Base-by-base conservation (phyloP, 2,113 vertebrate genomes). In the Lepus europaeus region DNA sequence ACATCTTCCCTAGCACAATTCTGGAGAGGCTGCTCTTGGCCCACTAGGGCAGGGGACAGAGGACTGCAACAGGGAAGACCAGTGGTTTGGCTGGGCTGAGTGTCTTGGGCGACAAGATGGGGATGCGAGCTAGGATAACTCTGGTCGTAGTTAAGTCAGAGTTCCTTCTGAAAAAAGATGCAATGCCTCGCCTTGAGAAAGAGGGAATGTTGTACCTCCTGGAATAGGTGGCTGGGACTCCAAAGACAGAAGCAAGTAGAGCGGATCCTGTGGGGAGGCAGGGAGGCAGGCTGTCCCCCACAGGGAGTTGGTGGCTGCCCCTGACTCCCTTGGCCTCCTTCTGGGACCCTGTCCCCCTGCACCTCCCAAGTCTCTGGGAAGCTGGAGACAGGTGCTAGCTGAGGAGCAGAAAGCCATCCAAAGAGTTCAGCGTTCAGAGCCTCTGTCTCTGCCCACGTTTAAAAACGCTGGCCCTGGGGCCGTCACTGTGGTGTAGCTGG, bases 201-300 rank as follows among this genome's bases (percentile, higher is more conserved):
- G 29, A 39, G n/a, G 13, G 3, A 19, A 11, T 6, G 7, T 20
- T 56, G 49, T 53, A 19, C 16, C 2, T 72, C n/a, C 63, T 78
- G 14, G 81, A 29, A 5, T 22, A 56, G 36, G 27, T n/a, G 45
- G 59, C 23, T 64, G 72, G 17, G 69, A 25, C 53, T 53, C 36
- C 49, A 45, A 79, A 88, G 39, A 22, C 77, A 85, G 83, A 49
- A 17, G 17, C 33, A 33, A 33, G 11, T 10, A 3, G 59, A 4
- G 16, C 5, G 45, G 63, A 3, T 31, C 20, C 19, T 9, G 12
- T 0, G 6, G 11, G 5, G 3, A 79, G 7, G 2, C 59, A 20
- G 17, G 56, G 56, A 59, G 56, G 56, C 19, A 19, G 56, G 14
- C 56, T 59, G 13, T 59, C 56, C 19, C 12, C 56, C 6, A 59